Evolutionary conservation across 2,113 vertebrate genomes (phyloP), one percentile per base, ranked within the genome.

Genomic region (Oreochromis niloticus): DNA sequence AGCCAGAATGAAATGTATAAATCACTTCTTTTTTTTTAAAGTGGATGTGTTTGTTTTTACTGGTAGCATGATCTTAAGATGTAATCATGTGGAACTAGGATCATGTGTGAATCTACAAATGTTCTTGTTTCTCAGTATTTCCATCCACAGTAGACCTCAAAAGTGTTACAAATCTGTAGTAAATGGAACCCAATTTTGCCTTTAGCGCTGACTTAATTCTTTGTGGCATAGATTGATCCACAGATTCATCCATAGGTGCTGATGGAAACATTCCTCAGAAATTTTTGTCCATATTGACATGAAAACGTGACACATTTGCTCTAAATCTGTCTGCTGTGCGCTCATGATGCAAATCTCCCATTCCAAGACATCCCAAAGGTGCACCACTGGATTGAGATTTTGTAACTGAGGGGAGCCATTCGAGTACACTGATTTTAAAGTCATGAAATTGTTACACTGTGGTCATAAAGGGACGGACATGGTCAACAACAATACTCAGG

Each of bases 51-150:
- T 56, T 71, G 19, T 85, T 73, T 83, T 81, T 8, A 57, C 24
- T n/a, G 19, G 10, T 34, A 71, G 27, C 57, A 39, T 27, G 27
- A 82, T 14, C 68, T 71, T 36, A 73, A 84, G 30, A 17, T 79
- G 6, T 75, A 80, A 82, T 87, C 85, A 48, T 63, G 48, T 86
- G 46, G 19, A 79, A 82, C 73, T 63, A n/a, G 43, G 57, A 73
- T 17, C 36, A 9, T 27, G 41, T 50, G 19, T 41, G 80, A 86
- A 57, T 85, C 71, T 52, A 55, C 56, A 83, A 78, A 86, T 83
- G 63, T 85, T 68, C 41, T 32, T 50, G 41, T 68, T 52, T 55
- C n/a, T 46, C 88, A 12, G 80, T 41, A 83, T 36, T 41, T 68
- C 63, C 46, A 68, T 71, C 36, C 54, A 78, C 8, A 6, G 19